phyloP scores from a whole-genome alignment of 2,888 invertebrate species.

The Agonopterix alstromeriana region DNA sequence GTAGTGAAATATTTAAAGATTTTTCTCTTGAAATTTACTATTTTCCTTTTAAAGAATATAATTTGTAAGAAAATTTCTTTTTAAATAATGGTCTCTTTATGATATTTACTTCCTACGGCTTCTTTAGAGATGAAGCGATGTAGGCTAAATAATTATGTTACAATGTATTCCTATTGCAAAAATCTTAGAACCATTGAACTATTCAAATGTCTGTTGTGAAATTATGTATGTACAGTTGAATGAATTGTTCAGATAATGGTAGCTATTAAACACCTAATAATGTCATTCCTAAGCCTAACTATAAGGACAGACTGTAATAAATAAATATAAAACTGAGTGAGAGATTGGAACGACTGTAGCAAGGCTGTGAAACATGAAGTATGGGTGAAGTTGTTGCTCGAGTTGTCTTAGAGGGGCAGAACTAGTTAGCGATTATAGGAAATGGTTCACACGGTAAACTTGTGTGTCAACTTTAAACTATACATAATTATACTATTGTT shows the following conservation, averaged over 20 bases:
- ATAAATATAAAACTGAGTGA: conserved; percentile 44
- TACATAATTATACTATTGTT: conserved; percentile 25
- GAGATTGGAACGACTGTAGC: conserved; percentile 65
- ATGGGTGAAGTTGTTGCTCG: conserved; percentile 49
- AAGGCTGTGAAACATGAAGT: conserved; percentile 69
- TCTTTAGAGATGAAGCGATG: conserved; percentile 3
- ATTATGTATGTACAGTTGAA: conserved; percentile 6
- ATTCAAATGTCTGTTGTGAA: too few species aligned
- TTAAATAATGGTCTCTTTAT: too few species aligned
- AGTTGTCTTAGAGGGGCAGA: conserved; percentile 23
- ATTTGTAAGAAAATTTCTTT: too few species aligned
- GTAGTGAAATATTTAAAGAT: too few species aligned
- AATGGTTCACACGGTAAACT: conserved; percentile 26
- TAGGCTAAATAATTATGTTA: conserved; percentile 1
- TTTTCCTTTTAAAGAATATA: too few species aligned
- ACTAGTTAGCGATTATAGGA: conserved; percentile 21
- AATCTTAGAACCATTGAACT: neutral
- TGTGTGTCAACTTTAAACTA: conserved; percentile 22
- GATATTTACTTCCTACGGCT: neutral
- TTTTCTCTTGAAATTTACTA: too few species aligned
- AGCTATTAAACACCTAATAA: conserved; percentile 35
- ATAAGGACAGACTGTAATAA: conserved; percentile 47
- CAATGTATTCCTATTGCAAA: neutral
- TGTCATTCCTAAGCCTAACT: conserved; percentile 58
- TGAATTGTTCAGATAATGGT: conserved; percentile 29